phyloP scores from a whole-genome alignment of 2,797 vertebrate species.

The Psittacula derbiana region DNA sequence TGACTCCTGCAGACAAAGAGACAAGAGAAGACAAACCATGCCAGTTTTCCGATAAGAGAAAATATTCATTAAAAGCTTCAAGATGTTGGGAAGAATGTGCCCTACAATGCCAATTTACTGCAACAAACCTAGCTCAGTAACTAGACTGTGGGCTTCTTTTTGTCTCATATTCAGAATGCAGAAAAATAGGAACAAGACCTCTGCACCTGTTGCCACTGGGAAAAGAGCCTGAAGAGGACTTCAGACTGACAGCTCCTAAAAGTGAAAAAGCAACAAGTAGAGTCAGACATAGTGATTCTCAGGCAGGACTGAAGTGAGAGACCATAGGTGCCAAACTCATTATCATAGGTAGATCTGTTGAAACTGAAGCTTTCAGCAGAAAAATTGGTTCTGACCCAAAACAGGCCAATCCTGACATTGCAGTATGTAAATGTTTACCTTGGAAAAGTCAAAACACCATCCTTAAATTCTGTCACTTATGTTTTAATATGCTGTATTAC shows the following conservation, averaged over 20 bases:
- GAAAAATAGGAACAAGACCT: conserved; percentile 62
- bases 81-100: conserved; percentile 65
- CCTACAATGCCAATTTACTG: conserved; percentile 51
- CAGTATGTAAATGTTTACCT: neutral
- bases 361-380: neutral
- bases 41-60: conserved; percentile 53
- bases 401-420: neutral
- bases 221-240: neutral
- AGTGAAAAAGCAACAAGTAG: neutral
- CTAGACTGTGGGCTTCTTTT: conserved; percentile 54
- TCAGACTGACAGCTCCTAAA: conserved; percentile 18
- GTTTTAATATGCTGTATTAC: neutral
- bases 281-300: neutral
- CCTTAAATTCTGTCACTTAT: neutral
- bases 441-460: neutral
- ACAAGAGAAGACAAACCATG: conserved; percentile 55
- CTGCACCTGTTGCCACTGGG: conserved; percentile 9
- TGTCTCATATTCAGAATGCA: conserved; percentile 50
- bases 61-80: conserved; percentile 72
- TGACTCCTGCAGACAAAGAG: conserved; percentile 40
- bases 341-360: neutral
- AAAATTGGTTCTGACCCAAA: neutral
- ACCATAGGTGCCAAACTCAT: neutral
- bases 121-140: conserved; percentile 56
- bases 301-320: neutral